Conservation (phyloP, 2,113 vertebrate genomes). For the Cnemophilus loriae region DNA sequence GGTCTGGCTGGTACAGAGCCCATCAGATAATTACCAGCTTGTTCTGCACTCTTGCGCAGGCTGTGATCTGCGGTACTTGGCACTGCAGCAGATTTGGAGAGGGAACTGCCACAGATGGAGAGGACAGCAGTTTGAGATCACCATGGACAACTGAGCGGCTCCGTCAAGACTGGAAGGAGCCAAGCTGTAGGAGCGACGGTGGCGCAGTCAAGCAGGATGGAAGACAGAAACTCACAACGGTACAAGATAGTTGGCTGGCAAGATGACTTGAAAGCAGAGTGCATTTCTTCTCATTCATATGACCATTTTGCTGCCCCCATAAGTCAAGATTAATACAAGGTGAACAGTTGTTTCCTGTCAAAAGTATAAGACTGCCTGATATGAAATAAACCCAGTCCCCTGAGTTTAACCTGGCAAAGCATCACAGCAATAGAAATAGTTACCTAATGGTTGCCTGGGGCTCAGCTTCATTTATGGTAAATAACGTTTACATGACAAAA, state of each 20-base stretch:
- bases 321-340: background rate
- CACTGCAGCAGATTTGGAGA: background rate
- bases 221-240: background rate
- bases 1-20: background rate
- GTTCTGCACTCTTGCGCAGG: fast-evolving
- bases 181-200: background rate
- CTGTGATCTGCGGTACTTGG: background rate
- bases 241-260: background rate
- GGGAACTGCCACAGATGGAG: background rate
- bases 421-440: background rate
- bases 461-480: background rate
- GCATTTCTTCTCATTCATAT: background rate
- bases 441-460: background rate
- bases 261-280: background rate
- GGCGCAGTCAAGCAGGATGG: background rate
- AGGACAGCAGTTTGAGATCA: background rate
- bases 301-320: background rate
- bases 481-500: background rate
- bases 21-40: background rate
- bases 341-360: background rate
- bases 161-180: background rate
- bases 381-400: background rate
- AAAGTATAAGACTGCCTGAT: background rate
- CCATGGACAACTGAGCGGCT: background rate
- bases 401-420: background rate